Percentiles rank a stretch among this genome's conserved stretches.
phyloP scores from a whole-genome alignment of 2,797 vertebrate species.

The Argyrosomus regius region DNA sequence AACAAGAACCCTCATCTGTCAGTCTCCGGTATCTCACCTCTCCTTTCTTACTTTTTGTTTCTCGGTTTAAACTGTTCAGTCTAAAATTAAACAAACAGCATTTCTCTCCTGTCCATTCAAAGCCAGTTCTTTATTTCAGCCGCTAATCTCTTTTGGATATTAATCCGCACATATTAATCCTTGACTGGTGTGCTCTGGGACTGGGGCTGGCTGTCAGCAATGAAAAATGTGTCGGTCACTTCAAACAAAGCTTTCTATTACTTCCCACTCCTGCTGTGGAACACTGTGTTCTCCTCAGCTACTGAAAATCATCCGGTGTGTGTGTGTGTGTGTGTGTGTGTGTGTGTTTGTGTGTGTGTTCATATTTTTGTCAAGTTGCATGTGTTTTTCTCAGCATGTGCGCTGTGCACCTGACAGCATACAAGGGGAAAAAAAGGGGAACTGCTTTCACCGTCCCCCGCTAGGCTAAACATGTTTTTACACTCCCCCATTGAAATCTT shows the following conservation, averaged over 20 bases:
- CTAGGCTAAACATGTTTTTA: slow-evolving; percentile 7
- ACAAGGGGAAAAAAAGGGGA: not conserved
- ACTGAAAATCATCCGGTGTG: slow-evolving; percentile 4
- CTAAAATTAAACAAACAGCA: slow-evolving; percentile 36
- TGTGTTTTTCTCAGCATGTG: slow-evolving; percentile 23
- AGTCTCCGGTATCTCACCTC: not conserved
- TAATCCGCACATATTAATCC: slow-evolving; percentile 68
- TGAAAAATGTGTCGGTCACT: slow-evolving; percentile 50
- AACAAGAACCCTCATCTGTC: slow-evolving; percentile 3
- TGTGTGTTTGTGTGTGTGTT: not conserved
- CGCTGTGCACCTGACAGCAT: slow-evolving; percentile 20
- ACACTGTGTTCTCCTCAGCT: slow-evolving; percentile 30
- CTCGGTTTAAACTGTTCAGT: slow-evolving; percentile 12
- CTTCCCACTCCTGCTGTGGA: slow-evolving; percentile 38
- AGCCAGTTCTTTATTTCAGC: slow-evolving; percentile 44
- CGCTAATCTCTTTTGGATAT: slow-evolving; percentile 65
- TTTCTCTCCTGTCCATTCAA: slow-evolving; percentile 11
- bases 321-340: slow-evolving; percentile 2
- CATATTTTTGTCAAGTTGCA: slow-evolving; percentile 3
- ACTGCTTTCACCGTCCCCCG: not conserved
- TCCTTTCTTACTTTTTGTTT: not conserved
- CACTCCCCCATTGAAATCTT: not conserved
- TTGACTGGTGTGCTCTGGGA: slow-evolving; percentile 24
- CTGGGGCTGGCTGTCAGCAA: slow-evolving; percentile 36
- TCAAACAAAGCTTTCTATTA: slow-evolving; percentile 42